Conservation (phyloP, 2,113 vertebrate genomes). For the Petrocephalus microphthalmus region DNA sequence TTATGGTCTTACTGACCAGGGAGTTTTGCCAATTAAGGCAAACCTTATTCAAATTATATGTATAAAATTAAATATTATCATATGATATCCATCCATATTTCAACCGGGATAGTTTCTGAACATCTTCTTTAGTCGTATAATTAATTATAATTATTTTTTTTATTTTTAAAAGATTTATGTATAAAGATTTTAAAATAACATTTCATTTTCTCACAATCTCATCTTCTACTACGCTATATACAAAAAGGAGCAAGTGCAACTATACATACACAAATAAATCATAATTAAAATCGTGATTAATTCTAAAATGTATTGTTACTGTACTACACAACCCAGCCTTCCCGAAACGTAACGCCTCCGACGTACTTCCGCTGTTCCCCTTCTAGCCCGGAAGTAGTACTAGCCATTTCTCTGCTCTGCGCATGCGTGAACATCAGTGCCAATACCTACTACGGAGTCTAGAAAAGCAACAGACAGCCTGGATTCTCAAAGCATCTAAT, state of each 20-base stretch:
- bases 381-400: background rate
- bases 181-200: too few relatives aligned
- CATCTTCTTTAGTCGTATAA: too few relatives aligned
- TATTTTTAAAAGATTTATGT: background rate
- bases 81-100: too few relatives aligned
- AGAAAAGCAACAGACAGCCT: background rate
- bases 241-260: background rate
- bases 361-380: background rate
- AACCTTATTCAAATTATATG: background rate
- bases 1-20: background rate
- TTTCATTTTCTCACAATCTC: background rate
- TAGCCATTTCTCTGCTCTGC: background rate
- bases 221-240: background rate
- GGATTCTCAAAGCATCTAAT: background rate
- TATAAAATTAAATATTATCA: background rate
- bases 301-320: background rate
- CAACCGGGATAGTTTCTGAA: too few relatives aligned
- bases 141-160: background rate
- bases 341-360: background rate
- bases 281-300: background rate
- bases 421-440: background rate
- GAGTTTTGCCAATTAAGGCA: background rate
- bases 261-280: background rate
- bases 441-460: background rate
- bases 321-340: background rate